Conservation (phyloP, 2,888 invertebrate genomes). For the Cephus runcator region DNA sequence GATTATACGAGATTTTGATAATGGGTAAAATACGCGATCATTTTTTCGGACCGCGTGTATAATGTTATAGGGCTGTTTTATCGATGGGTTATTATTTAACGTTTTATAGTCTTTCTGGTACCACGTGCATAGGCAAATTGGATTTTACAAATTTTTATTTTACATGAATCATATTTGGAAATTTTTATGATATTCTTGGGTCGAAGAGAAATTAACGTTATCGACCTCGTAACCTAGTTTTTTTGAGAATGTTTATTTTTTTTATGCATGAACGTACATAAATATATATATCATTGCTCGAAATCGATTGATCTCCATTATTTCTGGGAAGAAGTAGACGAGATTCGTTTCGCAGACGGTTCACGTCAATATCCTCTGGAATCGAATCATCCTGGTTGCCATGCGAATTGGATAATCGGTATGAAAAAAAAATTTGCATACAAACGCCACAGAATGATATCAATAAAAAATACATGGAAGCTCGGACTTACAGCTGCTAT, state of each 20-base stretch:
- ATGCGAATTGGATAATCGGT: background rate
- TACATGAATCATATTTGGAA: background rate
- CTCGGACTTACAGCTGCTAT: constrained; percentile 46
- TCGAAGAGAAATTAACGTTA: background rate
- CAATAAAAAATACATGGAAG: background rate
- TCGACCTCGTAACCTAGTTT: background rate
- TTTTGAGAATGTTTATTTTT: background rate
- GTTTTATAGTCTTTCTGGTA: background rate
- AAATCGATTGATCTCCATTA: no score
- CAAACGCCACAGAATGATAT: background rate
- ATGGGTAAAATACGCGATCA: background rate
- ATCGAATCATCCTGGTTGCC: background rate
- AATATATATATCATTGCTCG: no score
- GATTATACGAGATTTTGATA: background rate
- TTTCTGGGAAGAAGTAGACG: no score
- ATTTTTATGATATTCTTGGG: background rate
- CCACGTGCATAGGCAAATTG: background rate
- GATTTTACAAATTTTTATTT: background rate
- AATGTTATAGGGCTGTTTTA: background rate
- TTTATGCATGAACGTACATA: no score
- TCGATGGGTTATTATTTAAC: background rate
- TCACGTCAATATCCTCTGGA: background rate
- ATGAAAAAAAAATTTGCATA: background rate
- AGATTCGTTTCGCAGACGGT: no score
- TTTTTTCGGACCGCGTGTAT: background rate